These are phyloP conservation scores for Botia almorhae DNA, from an alignment of 2,797 vertebrate genomes.

Conservation along the genomic window DNA sequence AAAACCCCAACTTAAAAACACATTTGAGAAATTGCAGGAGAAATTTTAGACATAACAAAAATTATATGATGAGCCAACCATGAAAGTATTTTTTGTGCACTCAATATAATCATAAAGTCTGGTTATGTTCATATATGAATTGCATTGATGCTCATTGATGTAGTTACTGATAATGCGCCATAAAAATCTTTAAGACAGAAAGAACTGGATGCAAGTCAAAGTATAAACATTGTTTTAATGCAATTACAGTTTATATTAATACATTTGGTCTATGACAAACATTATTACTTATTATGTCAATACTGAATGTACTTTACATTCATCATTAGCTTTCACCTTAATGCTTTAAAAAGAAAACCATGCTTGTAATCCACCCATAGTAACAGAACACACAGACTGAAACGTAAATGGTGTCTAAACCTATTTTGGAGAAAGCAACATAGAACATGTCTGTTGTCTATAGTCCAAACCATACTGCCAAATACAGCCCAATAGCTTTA, in stretches of 20 bases:
- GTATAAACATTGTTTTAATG: slow-evolving; percentile 48
- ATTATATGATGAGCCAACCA: slow-evolving; percentile 68
- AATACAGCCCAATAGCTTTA: background rate
- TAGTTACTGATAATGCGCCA: slow-evolving; percentile 67
- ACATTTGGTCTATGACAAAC: too few relatives aligned
- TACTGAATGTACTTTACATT: background rate
- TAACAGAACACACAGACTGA: too few relatives aligned
- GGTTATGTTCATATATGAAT: slow-evolving; percentile 75
- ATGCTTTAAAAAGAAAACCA: background rate
- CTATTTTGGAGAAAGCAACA: background rate
- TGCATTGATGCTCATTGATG: slow-evolving; percentile 73
- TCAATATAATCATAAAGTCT: slow-evolving; percentile 57
- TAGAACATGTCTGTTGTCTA: background rate
- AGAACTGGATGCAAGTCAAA: slow-evolving; percentile 67
- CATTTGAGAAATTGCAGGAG: slow-evolving; percentile 69
- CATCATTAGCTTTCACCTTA: background rate
- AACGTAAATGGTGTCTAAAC: too few relatives aligned
- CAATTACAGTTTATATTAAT: too few relatives aligned
- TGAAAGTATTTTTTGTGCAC: slow-evolving; percentile 71
- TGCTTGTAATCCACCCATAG: background rate
- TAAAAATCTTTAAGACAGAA: slow-evolving; percentile 61
- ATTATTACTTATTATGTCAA: background rate
- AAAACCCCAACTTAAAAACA: slow-evolving; percentile 51
- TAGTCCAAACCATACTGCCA: background rate
- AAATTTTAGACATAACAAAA: slow-evolving; percentile 78